Conservation (phyloP, 2,797 vertebrate species). For the Eleutherodactylus coqui region DNA sequence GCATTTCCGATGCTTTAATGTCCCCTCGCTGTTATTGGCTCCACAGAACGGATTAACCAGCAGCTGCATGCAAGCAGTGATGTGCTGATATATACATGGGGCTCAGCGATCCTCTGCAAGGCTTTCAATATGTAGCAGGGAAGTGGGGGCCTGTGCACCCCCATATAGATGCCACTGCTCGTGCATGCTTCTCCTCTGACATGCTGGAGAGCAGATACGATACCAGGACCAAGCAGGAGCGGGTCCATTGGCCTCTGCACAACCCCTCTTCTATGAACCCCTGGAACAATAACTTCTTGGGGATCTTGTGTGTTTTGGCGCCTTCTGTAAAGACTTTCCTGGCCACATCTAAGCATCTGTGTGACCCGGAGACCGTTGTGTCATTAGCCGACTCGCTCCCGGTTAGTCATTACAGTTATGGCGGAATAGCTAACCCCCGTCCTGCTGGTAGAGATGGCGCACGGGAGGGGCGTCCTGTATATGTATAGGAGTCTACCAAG, state of each 20-base stretch:
- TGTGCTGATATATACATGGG: neutral
- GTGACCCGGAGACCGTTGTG: too few relatives aligned
- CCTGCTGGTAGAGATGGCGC: too few relatives aligned
- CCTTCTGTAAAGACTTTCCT: neutral
- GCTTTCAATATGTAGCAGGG: neutral
- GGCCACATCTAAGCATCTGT: too few relatives aligned
- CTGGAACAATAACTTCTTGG: neutral
- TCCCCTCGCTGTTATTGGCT: neutral
- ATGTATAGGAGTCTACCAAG: neutral
- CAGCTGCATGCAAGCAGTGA: neutral
- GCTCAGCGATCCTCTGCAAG: too few relatives aligned
- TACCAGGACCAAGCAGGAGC: neutral
- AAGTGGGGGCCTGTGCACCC: too few relatives aligned
- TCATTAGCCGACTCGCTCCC: too few relatives aligned
- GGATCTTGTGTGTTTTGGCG: neutral
- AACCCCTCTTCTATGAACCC: neutral
- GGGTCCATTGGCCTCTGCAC: neutral
- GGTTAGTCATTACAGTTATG: too few relatives aligned
- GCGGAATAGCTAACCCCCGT: too few relatives aligned
- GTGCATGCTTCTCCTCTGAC: neutral
- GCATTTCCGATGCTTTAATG: conserved; percentile 70
- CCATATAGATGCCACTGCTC: too few relatives aligned
- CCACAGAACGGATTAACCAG: neutral
- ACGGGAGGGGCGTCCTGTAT: too few relatives aligned
- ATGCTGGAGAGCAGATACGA: neutral